Conservation (phyloP, 1,140 invertebrate species). For the Anastatus disparis region DNA sequence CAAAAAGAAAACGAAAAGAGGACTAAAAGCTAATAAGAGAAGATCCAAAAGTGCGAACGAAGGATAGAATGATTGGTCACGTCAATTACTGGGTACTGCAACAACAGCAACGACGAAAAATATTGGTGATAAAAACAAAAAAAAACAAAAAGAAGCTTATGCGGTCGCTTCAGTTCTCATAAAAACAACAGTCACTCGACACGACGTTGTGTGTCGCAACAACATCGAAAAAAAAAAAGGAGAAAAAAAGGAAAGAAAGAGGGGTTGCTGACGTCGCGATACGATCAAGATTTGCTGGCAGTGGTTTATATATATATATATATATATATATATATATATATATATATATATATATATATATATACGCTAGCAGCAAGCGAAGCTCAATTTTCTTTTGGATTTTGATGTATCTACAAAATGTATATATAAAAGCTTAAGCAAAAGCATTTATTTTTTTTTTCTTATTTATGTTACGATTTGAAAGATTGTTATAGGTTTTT, state of each 20-base stretch:
- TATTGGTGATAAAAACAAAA: slow-evolving; percentile 22
- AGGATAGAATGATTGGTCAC: slow-evolving; percentile 18
- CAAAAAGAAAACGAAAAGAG: not conserved
- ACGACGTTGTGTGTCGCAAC: not conserved
- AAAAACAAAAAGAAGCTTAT: not conserved
- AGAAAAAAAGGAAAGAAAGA: not conserved
- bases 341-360: too few relatives aligned
- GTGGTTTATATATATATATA: too few relatives aligned
- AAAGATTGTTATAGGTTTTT: too few relatives aligned
- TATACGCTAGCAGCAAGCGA: too few relatives aligned
- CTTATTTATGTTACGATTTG: too few relatives aligned
- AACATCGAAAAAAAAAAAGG: not conserved
- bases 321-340: too few relatives aligned
- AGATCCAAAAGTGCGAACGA: not conserved
- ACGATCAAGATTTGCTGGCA: not conserved
- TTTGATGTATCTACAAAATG: too few relatives aligned
- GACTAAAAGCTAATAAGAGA: not conserved
- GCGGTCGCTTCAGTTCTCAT: not conserved
- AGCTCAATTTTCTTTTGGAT: too few relatives aligned
- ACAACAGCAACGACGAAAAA: not conserved
- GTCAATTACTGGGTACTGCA: slow-evolving; percentile 28
- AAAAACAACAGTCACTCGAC: slow-evolving; percentile 20
- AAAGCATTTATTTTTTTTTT: too few relatives aligned
- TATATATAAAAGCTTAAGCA: too few relatives aligned
- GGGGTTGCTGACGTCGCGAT: not conserved